These are phyloP conservation scores for Cladorhizidae sp. DNA, from an alignment of 37 sponge, comb jelly and placozoan genomes.

Conservation along the genomic window DNA sequence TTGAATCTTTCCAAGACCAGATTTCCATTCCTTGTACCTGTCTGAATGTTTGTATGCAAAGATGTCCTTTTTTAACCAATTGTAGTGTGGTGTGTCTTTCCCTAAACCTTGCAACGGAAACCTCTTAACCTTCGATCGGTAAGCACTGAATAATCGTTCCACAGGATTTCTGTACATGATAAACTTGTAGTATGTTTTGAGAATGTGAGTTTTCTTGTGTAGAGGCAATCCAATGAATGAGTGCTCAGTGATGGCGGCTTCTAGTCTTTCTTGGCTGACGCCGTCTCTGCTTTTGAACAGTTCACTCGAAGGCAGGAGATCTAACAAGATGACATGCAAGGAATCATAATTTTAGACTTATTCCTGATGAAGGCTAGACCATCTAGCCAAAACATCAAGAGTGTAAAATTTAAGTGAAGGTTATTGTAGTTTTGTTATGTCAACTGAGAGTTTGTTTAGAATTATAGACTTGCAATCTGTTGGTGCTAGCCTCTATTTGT, in stretches of 20 bases:
- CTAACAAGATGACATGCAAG: neutral
- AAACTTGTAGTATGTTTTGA: constrained; percentile 28
- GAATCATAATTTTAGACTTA: neutral
- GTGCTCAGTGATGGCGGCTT: neutral
- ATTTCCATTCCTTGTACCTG: neutral
- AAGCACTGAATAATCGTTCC: constrained; percentile 33
- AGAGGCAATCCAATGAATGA: neutral
- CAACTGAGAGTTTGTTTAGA: too few species aligned
- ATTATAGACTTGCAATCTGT: too few species aligned
- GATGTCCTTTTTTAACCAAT: constrained; percentile 17
- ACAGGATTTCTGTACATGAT: constrained; percentile 35
- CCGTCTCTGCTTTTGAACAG: constrained; percentile 2
- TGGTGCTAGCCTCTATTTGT: too few species aligned
- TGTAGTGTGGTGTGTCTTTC: constrained; percentile 22
- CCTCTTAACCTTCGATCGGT: constrained; percentile 16
- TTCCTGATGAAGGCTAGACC: too few species aligned
- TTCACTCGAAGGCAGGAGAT: neutral
- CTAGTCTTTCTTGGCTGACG: constrained; percentile 1
- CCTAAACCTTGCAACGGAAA: constrained; percentile 1
- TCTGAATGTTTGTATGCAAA: constrained; percentile 3
- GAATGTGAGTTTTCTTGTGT: neutral
- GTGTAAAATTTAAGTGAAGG: too few species aligned
- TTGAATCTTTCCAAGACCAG: neutral
- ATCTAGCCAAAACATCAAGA: neutral
- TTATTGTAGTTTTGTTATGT: too few species aligned